Evolutionary conservation across 2,113 vertebrate species (phyloP).

Genomic region (Phaethornis superciliosus): DNA sequence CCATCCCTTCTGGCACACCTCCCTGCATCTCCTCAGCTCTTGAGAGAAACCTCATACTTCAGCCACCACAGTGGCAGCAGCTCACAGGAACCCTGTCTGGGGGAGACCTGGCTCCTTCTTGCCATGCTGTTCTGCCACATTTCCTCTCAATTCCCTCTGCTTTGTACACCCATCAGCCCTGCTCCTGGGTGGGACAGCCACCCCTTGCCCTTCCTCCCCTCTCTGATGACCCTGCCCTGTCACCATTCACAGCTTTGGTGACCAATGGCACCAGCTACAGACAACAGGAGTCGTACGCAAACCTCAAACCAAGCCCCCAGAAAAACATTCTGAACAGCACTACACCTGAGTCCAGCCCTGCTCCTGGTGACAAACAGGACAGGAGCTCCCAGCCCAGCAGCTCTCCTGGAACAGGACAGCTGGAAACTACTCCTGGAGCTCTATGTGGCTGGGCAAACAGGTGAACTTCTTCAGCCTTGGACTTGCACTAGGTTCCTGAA

Average conservation of each 20-base stretch:
- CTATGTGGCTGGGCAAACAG: neutral
- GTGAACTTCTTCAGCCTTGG: neutral
- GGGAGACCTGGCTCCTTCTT: neutral
- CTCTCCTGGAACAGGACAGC: neutral
- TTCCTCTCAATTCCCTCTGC: neutral
- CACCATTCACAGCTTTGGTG: fast-evolving
- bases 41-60: neutral
- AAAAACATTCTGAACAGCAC: no score
- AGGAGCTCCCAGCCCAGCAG: fast-evolving
- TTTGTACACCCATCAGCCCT: neutral
- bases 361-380: fast-evolving
- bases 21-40: fast-evolving
- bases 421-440: neutral
- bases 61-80: fast-evolving
- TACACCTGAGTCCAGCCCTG: fast-evolving
- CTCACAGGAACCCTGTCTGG: neutral
- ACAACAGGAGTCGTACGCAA: fast-evolving
- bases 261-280: neutral
- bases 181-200: neutral
- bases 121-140: neutral
- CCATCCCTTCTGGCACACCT: neutral
- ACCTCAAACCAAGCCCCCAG: neutral
- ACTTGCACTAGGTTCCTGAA: neutral
- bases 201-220: no score
- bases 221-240: fast-evolving